Evolutionary conservation across 2,113 vertebrate genomes (phyloP), one percentile per base, ranked within the genome.

Genomic region (Morone chrysops): DNA sequence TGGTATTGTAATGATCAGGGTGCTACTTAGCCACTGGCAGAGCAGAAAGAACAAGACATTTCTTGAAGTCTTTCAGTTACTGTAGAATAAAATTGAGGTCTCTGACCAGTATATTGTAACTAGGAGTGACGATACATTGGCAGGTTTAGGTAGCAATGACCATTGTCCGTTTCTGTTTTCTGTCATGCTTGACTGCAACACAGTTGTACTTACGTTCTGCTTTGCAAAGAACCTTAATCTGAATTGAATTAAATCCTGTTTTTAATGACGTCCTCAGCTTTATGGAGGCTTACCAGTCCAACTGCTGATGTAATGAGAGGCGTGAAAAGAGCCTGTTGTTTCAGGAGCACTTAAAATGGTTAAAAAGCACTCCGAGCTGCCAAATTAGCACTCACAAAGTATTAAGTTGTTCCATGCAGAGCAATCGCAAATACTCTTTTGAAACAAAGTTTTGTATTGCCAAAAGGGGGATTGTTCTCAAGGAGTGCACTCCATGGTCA

Each of bases 251-350:
- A 80, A 89, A 90, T 84, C 89, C 79, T 67, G 43, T 77, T 81
- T 89, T 87, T 85, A 89, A 86, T 87, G 82, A 83, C 73, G 45
- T 86, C 56, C 76, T 77, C 47, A 31, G 90, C 81, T 91, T 91
- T 81, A 82, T 61, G 62, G 53, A 51, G 73, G 75, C 82, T 94
- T 89, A 89, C 69, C 43, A 66, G 84, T 85, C 83, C 81, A 85
- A 82, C 70, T 50, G 77, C 88, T 92, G 84, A 92, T 89, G 87
- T 87, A 92, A 92, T 6, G 4, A 57, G 63, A 82, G 56, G 87
- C 6, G 86, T 89, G 79, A 93, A 92, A 88, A 85, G 86, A 69
- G 71, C 70, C 85, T 83, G 85, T 93, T 92, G 88, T 92, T 93
- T 91, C 76, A 76, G 80, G 6, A 17, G 82, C 81, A 54, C 84